Conservation (phyloP, 2,113 vertebrate species). For the Nannobrachium achirus region DNA sequence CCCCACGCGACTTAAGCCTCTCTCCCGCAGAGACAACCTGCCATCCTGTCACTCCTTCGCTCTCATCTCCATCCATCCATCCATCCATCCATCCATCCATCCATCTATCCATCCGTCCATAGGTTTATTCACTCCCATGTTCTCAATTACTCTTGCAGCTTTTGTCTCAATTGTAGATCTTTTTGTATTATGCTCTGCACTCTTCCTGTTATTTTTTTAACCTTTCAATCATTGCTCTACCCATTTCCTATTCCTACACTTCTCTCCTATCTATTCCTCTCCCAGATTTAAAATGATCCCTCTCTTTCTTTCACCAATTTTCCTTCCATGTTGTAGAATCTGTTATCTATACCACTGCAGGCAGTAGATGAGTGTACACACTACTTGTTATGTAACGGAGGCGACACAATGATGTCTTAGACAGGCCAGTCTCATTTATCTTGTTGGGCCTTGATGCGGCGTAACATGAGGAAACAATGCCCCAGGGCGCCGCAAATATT, state of each 20-base stretch:
- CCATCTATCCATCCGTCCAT: conserved; percentile 26
- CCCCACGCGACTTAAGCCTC: conserved; percentile 65
- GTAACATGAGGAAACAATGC: conserved; percentile 68
- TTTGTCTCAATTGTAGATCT: neutral
- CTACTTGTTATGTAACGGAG: conserved; percentile 63
- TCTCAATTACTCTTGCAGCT: too few species aligned
- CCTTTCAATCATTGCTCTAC: neutral
- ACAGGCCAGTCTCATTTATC: conserved; percentile 67
- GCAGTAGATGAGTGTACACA: conserved; percentile 66
- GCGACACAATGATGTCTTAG: conserved; percentile 61
- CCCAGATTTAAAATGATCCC: neutral
- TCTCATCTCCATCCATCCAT: neutral
- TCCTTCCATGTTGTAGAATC: conserved; percentile 19
- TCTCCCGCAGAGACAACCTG: conserved; percentile 60
- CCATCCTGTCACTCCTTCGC: conserved; percentile 42
- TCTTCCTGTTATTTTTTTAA: neutral
- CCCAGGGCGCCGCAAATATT: conserved; percentile 64
- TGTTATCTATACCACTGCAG: conserved; percentile 61
- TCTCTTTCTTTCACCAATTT: conserved; percentile 52
- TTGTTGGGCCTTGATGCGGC: conserved; percentile 69
- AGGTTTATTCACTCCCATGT: neutral
- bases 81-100: conserved; percentile 28
- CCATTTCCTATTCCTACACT: neutral
- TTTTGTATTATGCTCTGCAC: neutral
- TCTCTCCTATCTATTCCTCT: neutral